Percentiles rank a stretch among this genome's conserved stretches.
Evolutionary conservation across 2,888 invertebrate species (phyloP).

Genomic region (Lasioglossum leucozonium): DNA sequence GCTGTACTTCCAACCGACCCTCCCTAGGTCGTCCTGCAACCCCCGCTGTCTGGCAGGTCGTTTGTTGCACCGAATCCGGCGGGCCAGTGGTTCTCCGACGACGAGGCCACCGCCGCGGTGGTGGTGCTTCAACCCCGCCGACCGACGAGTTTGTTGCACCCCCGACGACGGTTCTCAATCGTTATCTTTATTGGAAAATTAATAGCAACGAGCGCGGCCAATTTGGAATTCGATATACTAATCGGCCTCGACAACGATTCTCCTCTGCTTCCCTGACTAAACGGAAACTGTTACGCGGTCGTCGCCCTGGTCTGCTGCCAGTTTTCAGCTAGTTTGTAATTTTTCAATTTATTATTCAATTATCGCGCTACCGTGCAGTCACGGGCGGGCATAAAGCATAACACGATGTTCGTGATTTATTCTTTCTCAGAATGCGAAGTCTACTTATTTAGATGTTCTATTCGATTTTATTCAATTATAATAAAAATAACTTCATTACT

Average conservation of each 20-base stretch:
- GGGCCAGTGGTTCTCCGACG: constrained; percentile 76
- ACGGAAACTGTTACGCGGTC: constrained; percentile 3
- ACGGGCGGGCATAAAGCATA: not conserved
- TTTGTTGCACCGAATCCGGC: constrained; percentile 81
- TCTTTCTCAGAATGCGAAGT: not conserved
- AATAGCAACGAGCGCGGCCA: not conserved
- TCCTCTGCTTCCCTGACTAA: not conserved
- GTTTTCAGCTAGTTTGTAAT: not conserved
- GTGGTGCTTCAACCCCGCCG: constrained; percentile 67
- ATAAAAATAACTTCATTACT: too few relatives aligned
- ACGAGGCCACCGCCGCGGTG: constrained; percentile 15
- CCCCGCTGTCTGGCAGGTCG: constrained; percentile 79
- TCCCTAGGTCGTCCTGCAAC: constrained; percentile 69
- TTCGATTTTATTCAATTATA: not conserved
- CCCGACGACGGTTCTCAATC: constrained; percentile 64
- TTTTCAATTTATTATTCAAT: not conserved
- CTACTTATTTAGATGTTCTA: not conserved
- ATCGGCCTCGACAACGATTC: not conserved
- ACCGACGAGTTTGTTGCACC: constrained; percentile 71
- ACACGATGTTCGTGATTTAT: not conserved
- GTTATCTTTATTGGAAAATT: not conserved
- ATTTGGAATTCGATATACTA: not conserved
- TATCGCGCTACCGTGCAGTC: not conserved
- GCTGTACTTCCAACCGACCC: constrained; percentile 66
- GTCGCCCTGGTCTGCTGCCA: not conserved